Percentiles rank a stretch among this genome's conserved stretches.
Evolutionary conservation across 2,888 invertebrate genomes (phyloP).

Genomic region (Cecidostiba fungosa): DNA sequence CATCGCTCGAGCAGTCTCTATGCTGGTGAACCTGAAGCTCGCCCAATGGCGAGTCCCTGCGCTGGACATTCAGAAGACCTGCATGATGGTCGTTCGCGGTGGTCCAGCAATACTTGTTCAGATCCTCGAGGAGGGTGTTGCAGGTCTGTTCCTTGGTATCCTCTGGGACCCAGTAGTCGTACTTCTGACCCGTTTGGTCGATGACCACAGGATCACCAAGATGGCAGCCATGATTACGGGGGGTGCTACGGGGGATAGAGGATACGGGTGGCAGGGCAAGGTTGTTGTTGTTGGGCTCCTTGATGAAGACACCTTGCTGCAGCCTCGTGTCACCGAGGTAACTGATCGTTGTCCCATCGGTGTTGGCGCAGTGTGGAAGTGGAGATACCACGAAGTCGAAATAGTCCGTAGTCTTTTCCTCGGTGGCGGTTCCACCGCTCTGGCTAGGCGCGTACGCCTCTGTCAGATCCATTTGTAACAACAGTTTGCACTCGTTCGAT

Average conservation of each 20-base stretch:
- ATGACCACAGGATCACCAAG: slow-evolving; percentile 78
- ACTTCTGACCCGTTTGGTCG: slow-evolving; percentile 87
- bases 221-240: slow-evolving; percentile 3
- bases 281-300: slow-evolving; percentile 84
- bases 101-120: slow-evolving; percentile 91
- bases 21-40: slow-evolving; percentile 58
- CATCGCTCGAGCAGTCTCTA: slow-evolving; percentile 56
- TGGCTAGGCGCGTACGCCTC: slow-evolving; percentile 85
- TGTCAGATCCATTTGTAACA: slow-evolving; percentile 88
- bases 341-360: slow-evolving; percentile 74
- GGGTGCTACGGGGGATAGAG: slow-evolving; percentile 73
- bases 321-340: slow-evolving; percentile 29
- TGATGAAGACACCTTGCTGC: slow-evolving; percentile 74
- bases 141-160: slow-evolving; percentile 69
- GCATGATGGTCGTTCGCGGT: slow-evolving; percentile 73
- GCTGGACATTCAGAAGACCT: slow-evolving; percentile 31
- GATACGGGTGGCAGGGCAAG: slow-evolving; percentile 79
- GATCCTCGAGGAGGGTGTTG: slow-evolving; percentile 86
- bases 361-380: slow-evolving; percentile 73
- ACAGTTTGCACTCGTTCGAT: neutral
- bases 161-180: slow-evolving; percentile 85
- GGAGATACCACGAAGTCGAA: slow-evolving; percentile 94
- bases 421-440: slow-evolving; percentile 79
- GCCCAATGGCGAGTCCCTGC: slow-evolving; percentile 34
- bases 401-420: slow-evolving; percentile 93